Base-by-base conservation (phyloP, 30 jellyfish, hydroid and myxozoan species). In the Aurelia sp. region DNA sequence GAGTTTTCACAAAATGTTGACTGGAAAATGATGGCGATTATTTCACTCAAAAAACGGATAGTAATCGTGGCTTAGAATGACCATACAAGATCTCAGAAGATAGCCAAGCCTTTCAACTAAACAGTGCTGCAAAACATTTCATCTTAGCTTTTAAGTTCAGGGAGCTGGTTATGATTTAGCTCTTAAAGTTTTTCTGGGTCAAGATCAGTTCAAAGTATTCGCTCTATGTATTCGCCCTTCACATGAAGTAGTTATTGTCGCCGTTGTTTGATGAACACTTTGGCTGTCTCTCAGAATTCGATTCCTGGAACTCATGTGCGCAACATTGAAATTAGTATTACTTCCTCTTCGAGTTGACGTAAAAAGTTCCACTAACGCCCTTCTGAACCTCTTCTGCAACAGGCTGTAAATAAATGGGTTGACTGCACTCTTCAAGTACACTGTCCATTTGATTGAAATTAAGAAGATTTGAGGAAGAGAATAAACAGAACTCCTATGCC, bases 321-420 rank as follows among this genome's bases (percentile, higher is more conserved):
- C 68, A 21, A 35, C 15, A 50, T 60, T 78, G 11, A 65, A 63
- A 57, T 73, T 72, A 62, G 40, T 8, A 35, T 24, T 44, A 58
- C 78, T 84, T 8, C 69, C 81, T 41, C 90, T 59, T 40, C 68
- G 62, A 5, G 80, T 40, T 7, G 77, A 64, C 20, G 47, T 57
- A 44, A 89, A 81, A n/a, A 89, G 80, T 58, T 81, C 92, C 4
- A 74, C 9, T 22, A 91, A 61, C 1, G 96, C 98, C 63, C 62
- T 91, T 33, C 96, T 82, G 90, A 85, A 91, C 12, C 98, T 74
- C 74, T 91, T 70, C 78, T 91, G 98, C 35, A 84, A 60, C 3
- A 91, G 83, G 76, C 96, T 83, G 79, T 91, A 91, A 12, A 91
- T 67, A 47, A 91, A 91, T 7, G 98, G 98, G 52, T 91, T 84